Base-by-base conservation (phyloP, 2,113 vertebrate species). In the Bubo scandiacus region DNA sequence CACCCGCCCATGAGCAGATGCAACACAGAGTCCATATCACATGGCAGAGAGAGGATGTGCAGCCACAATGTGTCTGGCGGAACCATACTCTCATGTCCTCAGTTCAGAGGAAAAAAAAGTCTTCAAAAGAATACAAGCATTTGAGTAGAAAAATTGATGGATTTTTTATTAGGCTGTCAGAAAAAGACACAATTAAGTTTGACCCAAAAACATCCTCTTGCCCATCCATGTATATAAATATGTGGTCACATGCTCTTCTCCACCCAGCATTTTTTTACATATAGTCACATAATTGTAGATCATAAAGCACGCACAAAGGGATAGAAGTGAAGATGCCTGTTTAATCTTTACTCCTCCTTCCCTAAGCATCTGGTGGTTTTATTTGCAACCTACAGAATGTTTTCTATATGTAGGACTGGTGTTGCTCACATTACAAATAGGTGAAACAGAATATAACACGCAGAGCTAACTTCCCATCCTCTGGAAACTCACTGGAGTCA, bases 11-110 rank as follows among this genome's bases (percentile, higher is more conserved):
- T 2, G 8, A 90, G 34, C 86, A 96, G 86, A 42, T 77, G 55
- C 32, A 78, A 36, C 45, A 18, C 15, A 15, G 8, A 3, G 13
- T 52, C 23, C 7, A 0, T 16, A 36, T 38, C 1, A 0, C 57
- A 15, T 11, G 27, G 61, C 42, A 54, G 52, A 75, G 52, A 36
- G 66, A 55, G 52, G 42, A 58, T 45, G 38, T 0, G 0, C 27
- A 68, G 17, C 19, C 51, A 47, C 9, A 40, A 30, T 6, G 2
- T 14, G 23, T 29, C 81, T 91, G 81, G 11, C 49, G 82, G 55
- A 71, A 38, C 42, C 34, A 7, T 47, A 30, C 23, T 45, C 27
- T 54, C 36, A 45, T 2, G 5, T 34, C 32, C 70, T 73, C 40
- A 45, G 40, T n/a, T 80, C 52, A 79, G 10, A 58, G 54, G 23